Percentiles rank a stretch among this genome's conserved stretches.
Conservation (phyloP, 2,797 vertebrate genomes). For the Neomorphus geoffroyi region DNA sequence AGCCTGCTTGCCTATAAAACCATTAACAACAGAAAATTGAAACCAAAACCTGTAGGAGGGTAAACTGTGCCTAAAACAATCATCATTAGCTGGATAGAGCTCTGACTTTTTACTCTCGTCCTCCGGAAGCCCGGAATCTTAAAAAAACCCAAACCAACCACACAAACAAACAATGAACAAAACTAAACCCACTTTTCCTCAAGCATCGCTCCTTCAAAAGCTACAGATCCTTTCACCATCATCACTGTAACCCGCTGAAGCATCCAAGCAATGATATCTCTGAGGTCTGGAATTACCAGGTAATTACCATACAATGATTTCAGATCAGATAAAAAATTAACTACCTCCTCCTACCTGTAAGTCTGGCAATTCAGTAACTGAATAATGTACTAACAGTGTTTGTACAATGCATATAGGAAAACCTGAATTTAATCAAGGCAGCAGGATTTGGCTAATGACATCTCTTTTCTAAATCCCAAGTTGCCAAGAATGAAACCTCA, state of each 20-base stretch:
- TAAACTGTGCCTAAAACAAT: not conserved
- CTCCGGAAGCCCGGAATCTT: not conserved
- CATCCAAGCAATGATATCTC: not conserved
- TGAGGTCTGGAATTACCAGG: not conserved
- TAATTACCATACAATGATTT: not conserved
- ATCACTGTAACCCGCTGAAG: not conserved
- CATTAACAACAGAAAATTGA: not conserved
- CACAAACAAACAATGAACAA: not conserved
- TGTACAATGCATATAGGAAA: not conserved
- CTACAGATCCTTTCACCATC: not conserved
- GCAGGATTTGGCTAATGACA: not conserved
- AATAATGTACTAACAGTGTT: not conserved
- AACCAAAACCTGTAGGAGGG: not conserved
- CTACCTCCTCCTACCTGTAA: not conserved
- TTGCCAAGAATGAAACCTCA: not conserved
- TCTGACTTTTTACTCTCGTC: not conserved
- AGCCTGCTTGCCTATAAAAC: not conserved
- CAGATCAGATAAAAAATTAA: not conserved
- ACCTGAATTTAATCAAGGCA: not conserved
- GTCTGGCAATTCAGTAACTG: not conserved
- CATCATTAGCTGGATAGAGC: not conserved
- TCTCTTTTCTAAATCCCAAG: not conserved
- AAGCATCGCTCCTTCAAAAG: not conserved
- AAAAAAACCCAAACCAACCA: not conserved
- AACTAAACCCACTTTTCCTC: not conserved